Evolutionary conservation across 2,113 vertebrate species (phyloP), one percentile per base, ranked within the genome.

Genomic region (Rhinopithecus roxellana): DNA sequence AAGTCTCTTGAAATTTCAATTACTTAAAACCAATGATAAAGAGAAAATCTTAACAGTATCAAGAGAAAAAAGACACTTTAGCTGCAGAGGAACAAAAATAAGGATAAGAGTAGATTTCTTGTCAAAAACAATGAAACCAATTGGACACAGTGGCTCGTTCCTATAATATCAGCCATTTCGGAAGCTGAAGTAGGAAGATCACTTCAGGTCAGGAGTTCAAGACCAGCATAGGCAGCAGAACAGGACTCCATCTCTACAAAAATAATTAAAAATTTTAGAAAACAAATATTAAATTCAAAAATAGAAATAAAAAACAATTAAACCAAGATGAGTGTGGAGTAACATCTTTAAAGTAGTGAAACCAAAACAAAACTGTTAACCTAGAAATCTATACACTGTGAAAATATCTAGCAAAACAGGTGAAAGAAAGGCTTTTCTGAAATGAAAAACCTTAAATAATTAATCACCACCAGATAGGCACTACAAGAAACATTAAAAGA

Each of bases 361-460:
- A 13, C 22, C 52, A 85, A 89, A 86, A 82, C 43, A 88, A 64
- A 90, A 81, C 64, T 89, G 50, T n/a, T 45, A 67, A 57, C 38
- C 30, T 75, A 69, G 27, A 74, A 93, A 40, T 92, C 40, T 57
- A 69, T 27, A 94, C 35, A 79, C 2, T 64, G 32, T 32, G n/a
- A 93, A 83, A 91, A 92, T 59, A 57, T 22, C 67, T 48, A 89
- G 20, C 20, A 77, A 93, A 95, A 59, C 17, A 87, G n/a, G 23
- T 79, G 64, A 92, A 90, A 90, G 80, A 80, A 78, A 92, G 17
- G 35, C 6, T 72, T 79, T 91, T 45, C 35, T 72, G 18, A 90
- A 97, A 93, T 77, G n/a, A 32, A 89, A 94, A 89, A 79, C 79
- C 8, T 89, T 75, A 40, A 88, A 64, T 50, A 87, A 89, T 78